Conservation (phyloP, 2,113 vertebrate species). For the Channa argus region DNA sequence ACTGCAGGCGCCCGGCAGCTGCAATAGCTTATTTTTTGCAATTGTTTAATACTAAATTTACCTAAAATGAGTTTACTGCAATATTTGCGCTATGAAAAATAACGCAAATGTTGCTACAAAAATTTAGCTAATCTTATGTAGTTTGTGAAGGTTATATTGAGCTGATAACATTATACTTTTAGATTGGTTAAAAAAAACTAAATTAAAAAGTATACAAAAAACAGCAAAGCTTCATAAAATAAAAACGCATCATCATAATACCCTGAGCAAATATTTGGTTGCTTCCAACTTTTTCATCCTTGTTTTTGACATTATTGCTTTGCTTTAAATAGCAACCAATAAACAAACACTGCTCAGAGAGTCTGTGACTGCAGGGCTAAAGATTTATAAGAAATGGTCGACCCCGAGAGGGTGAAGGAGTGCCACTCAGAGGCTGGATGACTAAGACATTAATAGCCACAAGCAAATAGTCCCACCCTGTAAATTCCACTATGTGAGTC, state of each 20-base stretch:
- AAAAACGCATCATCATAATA: not conserved
- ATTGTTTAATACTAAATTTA: too few relatives aligned
- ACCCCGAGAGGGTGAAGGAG: slow-evolving; percentile 53
- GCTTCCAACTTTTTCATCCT: not conserved
- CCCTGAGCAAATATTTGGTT: not conserved
- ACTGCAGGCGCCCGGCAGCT: too few relatives aligned
- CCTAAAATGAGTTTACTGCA: too few relatives aligned
- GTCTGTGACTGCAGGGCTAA: slow-evolving; percentile 31
- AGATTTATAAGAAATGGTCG: slow-evolving; percentile 34
- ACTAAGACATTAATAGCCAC: slow-evolving; percentile 65
- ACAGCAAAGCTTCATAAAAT: not conserved
- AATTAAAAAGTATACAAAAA: too few relatives aligned
- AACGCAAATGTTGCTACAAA: too few relatives aligned
- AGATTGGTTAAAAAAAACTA: not conserved
- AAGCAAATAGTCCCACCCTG: slow-evolving; percentile 54
- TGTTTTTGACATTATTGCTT: slow-evolving; percentile 22
- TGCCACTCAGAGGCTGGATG: slow-evolving; percentile 51
- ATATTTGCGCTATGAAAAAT: too few relatives aligned
- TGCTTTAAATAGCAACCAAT: slow-evolving; percentile 25
- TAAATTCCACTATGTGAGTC: slow-evolving; percentile 67
- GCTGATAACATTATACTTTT: not conserved
- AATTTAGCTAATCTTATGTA: not conserved
- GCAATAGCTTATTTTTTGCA: too few relatives aligned
- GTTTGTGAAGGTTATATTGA: not conserved
- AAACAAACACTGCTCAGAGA: slow-evolving; percentile 31